phyloP scores from a whole-genome alignment of 2,888 invertebrate genomes.

The Choreutis nemorana region DNA sequence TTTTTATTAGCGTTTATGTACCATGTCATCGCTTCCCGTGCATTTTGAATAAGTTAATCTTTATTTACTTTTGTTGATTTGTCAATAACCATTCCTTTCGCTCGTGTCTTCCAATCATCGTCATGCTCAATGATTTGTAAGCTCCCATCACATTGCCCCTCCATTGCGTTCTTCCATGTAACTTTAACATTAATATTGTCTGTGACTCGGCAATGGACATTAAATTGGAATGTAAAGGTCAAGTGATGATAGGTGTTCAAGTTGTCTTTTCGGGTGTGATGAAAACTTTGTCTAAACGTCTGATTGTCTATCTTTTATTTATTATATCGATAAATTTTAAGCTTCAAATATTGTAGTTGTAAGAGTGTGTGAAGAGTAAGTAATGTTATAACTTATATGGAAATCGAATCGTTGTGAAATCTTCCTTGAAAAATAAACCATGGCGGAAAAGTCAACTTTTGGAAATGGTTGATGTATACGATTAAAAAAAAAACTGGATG shows the following conservation, averaged over 20 bases:
- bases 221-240: constrained; percentile 6
- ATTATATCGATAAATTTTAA: constrained; percentile 23
- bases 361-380: no score
- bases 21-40: no score
- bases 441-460: no score
- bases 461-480: no score
- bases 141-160: constrained; percentile 13
- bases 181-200: constrained; percentile 15
- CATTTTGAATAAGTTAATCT: no score
- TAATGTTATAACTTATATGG: no score
- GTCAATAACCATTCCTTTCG: constrained; percentile 13
- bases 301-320: constrained; percentile 28
- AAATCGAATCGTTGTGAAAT: no score
- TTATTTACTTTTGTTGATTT: no score
- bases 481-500: no score
- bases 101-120: constrained; percentile 49
- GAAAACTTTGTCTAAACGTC: constrained; percentile 27
- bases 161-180: constrained; percentile 6
- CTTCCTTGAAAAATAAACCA: no score
- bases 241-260: constrained; percentile 37
- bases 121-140: constrained; percentile 26
- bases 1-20: no score
- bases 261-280: constrained; percentile 21
- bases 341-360: constrained; percentile 28
- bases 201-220: constrained; percentile 21